Evolutionary conservation across 2,113 vertebrate species (phyloP).

Genomic region (Lamprologus sp.): DNA sequence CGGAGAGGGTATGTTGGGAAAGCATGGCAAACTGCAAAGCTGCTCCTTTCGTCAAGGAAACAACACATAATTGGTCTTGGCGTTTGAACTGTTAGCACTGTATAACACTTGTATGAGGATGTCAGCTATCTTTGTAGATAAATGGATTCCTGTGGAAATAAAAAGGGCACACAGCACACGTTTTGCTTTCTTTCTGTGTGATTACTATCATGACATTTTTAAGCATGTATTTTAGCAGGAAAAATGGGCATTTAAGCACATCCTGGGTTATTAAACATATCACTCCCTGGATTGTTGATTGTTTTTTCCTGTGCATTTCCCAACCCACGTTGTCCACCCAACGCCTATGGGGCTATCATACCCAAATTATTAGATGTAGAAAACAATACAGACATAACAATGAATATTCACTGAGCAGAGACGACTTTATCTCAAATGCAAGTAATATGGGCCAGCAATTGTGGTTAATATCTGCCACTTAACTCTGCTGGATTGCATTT

Average conservation of each 20-base stretch:
- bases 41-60: slow-evolving; percentile 26
- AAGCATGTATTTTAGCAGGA: neutral
- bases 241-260: neutral
- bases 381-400: neutral
- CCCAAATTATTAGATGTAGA: neutral
- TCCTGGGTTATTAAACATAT: neutral
- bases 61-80: slow-evolving; percentile 47
- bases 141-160: slow-evolving; percentile 32
- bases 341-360: neutral
- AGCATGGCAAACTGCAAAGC: slow-evolving; percentile 14
- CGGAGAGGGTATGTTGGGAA: neutral
- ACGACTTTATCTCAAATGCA: neutral
- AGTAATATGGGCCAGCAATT: neutral
- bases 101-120: slow-evolving; percentile 25
- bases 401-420: neutral
- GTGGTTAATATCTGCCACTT: neutral
- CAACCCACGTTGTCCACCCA: neutral
- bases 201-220: slow-evolving; percentile 24
- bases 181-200: neutral
- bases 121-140: slow-evolving; percentile 31
- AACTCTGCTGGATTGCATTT: neutral
- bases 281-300: neutral
- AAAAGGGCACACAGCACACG: neutral
- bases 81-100: slow-evolving; percentile 35
- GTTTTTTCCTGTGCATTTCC: neutral